phyloP scores from a whole-genome alignment of 2,888 invertebrate genomes.

The Pristionchus arcanus region DNA sequence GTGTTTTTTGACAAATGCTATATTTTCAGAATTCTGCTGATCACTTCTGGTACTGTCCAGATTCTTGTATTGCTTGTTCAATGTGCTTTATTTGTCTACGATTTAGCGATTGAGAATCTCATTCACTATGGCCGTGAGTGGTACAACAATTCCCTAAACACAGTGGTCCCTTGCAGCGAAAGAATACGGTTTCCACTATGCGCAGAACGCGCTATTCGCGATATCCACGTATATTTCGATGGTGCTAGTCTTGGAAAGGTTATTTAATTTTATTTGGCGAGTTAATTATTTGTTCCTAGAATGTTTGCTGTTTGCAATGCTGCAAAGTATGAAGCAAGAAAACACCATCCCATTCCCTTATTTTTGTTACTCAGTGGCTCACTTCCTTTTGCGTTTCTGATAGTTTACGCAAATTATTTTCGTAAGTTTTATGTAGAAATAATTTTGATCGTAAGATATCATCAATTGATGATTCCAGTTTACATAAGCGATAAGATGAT shows the following conservation, averaged over 20 bases:
- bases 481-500: no score
- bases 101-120: background rate
- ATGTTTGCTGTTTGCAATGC: background rate
- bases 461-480: background rate
- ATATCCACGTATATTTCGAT: background rate
- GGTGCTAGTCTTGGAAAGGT: constrained; percentile 5
- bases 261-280: no score
- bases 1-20: background rate
- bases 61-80: background rate
- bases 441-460: no score
- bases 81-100: background rate
- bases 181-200: background rate
- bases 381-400: background rate
- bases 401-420: background rate
- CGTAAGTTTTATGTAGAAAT: no score
- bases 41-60: background rate
- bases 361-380: background rate
- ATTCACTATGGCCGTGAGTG: background rate
- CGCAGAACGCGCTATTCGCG: background rate
- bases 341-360: background rate
- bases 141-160: no score
- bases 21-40: background rate
- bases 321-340: background rate
- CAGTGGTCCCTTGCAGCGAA: background rate
- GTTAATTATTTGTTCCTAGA: background rate